phyloP scores from a whole-genome alignment of 2,113 vertebrate genomes.

The Hippoglossus stenolepis region DNA sequence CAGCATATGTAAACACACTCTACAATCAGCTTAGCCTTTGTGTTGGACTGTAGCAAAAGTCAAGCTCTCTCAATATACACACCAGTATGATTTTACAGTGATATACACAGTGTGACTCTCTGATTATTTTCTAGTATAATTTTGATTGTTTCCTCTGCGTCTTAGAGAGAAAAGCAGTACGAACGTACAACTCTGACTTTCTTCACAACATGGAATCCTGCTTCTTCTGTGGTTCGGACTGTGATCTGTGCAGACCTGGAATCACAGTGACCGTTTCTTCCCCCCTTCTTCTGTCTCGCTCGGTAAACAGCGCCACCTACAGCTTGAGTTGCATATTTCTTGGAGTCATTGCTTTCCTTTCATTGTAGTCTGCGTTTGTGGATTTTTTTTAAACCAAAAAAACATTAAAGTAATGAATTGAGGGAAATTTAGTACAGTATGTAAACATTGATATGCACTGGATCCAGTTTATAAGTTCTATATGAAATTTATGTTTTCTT shows the following conservation, averaged over 20 bases:
- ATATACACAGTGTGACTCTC: no score
- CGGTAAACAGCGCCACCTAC: not conserved
- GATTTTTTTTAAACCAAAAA: not conserved
- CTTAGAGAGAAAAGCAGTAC: conserved; percentile 83
- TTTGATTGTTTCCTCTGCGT: not conserved
- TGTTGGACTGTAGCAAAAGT: no score
- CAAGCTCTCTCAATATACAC: no score
- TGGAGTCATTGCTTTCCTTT: conserved; percentile 12
- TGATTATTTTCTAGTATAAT: no score
- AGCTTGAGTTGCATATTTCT: conserved; percentile 43
- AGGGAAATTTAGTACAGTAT: not conserved
- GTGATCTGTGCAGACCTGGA: conserved; percentile 70
- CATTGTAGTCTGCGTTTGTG: not conserved
- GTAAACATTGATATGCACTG: conserved; percentile 8
- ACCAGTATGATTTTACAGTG: no score
- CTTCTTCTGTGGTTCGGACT: conserved; percentile 80
- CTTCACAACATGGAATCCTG: conserved; percentile 78
- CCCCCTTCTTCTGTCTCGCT: not conserved
- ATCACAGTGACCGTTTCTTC: conserved; percentile 16
- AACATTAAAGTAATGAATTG: not conserved
- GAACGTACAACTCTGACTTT: conserved; percentile 84
- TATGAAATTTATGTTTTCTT: not conserved
- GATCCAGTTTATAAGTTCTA: not conserved
- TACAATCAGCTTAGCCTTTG: no score
- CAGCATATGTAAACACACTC: no score